phyloP scores from a whole-genome alignment of 2,888 invertebrate genomes.

The Hypsopygia costalis region DNA sequence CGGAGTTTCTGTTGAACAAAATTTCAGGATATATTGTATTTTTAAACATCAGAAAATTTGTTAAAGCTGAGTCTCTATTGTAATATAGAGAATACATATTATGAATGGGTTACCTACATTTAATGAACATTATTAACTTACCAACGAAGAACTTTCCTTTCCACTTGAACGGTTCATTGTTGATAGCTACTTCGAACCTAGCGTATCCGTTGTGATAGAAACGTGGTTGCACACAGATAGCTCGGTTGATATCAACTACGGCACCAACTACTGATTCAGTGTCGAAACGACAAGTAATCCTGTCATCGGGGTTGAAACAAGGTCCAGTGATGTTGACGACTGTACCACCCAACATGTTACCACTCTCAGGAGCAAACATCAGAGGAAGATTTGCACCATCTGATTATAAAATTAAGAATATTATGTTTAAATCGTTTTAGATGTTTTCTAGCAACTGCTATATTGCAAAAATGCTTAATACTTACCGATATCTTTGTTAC shows the following conservation, averaged over 20 bases:
- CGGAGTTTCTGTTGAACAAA: conserved; percentile 87
- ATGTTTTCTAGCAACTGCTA: too few relatives aligned
- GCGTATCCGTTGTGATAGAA: conserved; percentile 94
- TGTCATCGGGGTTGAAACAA: conserved; percentile 89
- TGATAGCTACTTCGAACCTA: conserved; percentile 91
- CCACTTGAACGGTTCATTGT: conserved; percentile 92
- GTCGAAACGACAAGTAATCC: conserved; percentile 92
- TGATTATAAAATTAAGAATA: conserved; percentile 35
- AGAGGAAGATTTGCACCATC: conserved; percentile 90
- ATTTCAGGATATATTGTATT: too few relatives aligned
- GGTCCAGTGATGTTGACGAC: conserved; percentile 98
- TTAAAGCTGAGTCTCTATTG: too few relatives aligned
- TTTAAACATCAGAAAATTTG: too few relatives aligned
- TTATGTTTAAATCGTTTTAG: not conserved
- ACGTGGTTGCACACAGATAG: conserved; percentile 93
- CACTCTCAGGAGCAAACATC: conserved; percentile 96
- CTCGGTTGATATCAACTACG: conserved; percentile 89
- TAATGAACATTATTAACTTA: conserved; percentile 61
- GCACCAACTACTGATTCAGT: conserved; percentile 89
- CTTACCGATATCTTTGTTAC: conserved; percentile 93
- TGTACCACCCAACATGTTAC: conserved; percentile 98
- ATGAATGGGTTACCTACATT: not conserved
- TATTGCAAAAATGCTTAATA: too few relatives aligned
- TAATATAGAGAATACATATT: too few relatives aligned
- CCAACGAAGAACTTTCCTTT: conserved; percentile 95